Base-by-base conservation (phyloP, 2,113 vertebrate species). In the Ia io region DNA sequence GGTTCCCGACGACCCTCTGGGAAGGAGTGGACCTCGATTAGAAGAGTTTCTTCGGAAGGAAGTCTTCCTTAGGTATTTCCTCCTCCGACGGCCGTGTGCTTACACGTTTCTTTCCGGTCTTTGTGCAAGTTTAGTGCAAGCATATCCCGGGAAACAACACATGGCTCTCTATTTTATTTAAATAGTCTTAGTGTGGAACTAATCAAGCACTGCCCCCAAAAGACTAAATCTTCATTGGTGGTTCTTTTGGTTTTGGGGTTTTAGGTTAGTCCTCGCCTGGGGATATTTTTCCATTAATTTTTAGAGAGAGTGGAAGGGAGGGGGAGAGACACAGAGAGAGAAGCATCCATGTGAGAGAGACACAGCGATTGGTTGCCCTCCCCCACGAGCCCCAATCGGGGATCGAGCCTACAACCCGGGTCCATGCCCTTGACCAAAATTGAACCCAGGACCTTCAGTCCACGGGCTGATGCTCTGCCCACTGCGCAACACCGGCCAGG, bases 1-100 rank as follows among this genome's bases (percentile, higher is more conserved):
- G 99, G 99, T 99, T 98, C 99, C 99, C 30, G 99, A 99, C 95
- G 99, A 99, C 97, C 99, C 99, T 49, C 98, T 99, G 97, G 99
- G 99, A 92, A 99, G 98, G 97, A 96, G 99, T 1, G 99, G 99
- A 37, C 99, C 99, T 65, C 98, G 98, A 77, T 96, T 99, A 67
- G 99, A 99, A 91, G 90, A 98, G 65, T 99, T 99, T 97, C 98
- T 99, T 88, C 97, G 88, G 77, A 99, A 98, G 96, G 98, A 98
- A 59, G 96, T 88, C 95, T 88, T 13, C 94, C 93, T 69, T 94
- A 98, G 98, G 99, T 99, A 98, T 89, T 93, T 78, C 74, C 76
- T 74, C 61, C 49, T 25, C 40, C 12, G 9, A 44, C n/a, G 83
- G 28, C 56, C 69, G 73, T 69, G 3, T 51, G 35, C 77, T 86